Evolutionary conservation across 1,140 invertebrate genomes (phyloP).

Genomic region (Zaprionus lachaisei): DNA sequence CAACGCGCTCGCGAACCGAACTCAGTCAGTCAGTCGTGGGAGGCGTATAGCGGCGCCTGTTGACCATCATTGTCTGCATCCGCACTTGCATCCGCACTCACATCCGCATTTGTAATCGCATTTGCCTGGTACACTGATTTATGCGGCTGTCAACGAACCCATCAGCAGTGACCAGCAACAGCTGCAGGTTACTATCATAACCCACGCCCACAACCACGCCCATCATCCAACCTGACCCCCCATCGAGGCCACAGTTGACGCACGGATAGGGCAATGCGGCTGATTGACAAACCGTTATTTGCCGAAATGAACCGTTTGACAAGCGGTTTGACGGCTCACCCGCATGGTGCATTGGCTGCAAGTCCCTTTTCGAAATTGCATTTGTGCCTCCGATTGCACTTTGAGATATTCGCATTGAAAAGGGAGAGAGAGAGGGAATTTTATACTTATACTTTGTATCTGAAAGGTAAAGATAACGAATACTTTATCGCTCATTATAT

Average conservation of each 20-base stretch:
- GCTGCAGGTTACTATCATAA: constrained; percentile 19
- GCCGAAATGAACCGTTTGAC: constrained; percentile 74
- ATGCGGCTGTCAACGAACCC: constrained; percentile 65
- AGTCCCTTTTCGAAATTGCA: neutral
- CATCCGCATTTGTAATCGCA: constrained; percentile 40
- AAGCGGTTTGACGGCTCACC: constrained; percentile 46
- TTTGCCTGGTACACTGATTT: constrained; percentile 71
- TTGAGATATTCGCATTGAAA: neutral
- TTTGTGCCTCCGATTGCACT: neutral
- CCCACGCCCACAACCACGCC: neutral
- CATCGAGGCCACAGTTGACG: constrained; percentile 34
- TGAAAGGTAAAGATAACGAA: too few relatives aligned
- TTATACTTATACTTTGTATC: too few relatives aligned
- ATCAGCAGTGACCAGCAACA: constrained; percentile 16
- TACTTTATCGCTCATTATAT: too few relatives aligned
- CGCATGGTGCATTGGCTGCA: neutral
- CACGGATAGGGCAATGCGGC: constrained; percentile 25
- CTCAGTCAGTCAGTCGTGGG: constrained; percentile 42
- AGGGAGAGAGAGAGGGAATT: too few relatives aligned
- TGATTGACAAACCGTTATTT: constrained; percentile 79
- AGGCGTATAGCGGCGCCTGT: constrained; percentile 32
- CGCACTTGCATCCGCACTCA: neutral
- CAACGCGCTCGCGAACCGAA: constrained; percentile 42
- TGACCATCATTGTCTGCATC: constrained; percentile 31
- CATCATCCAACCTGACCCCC: neutral